Evolutionary conservation across 2,797 vertebrate genomes (phyloP), one percentile per base, ranked within the genome.

Genomic region (Mormyrus hasselquistii): DNA sequence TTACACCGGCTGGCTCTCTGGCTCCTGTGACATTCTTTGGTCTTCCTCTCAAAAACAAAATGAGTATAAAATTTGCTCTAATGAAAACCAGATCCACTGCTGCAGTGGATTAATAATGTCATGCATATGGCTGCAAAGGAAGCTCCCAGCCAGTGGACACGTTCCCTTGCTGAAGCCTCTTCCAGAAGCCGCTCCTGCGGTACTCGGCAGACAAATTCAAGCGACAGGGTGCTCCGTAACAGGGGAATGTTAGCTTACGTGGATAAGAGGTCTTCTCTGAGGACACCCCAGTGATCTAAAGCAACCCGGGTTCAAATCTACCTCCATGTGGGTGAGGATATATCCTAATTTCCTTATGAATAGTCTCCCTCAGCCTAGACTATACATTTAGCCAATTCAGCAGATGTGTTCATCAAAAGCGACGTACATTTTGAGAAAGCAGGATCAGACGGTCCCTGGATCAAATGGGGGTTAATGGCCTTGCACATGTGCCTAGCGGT

Each of bases 81-180:
- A 90, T 88, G 86, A 82, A 76, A 86, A 76, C 88, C 89, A 88
- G 90, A 91, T 83, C 88, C 53, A 83, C 89, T 79, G 86, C 19
- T 50, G 41, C 16, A n/a, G 86, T 65, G 86, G 57, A 65, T 86
- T 91, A 92, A 87, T 89, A 88, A 90, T 86, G 25, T 87, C 16
- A 62, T 65, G 53, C 90, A 90, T 79, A 90, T 89, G 91, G 89
- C 62, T 79, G 73, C 8, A 69, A 89, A 85, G 90, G 88, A 83
- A 49, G 73, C 65, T 82, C 89, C 89, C 88, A 90, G 84, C 83
- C 90, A 89, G 86, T 79, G 91, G 89, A 88, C 86, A 88, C 89
- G 88, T 76, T 49, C 52, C 79, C 49, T 55, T 88, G n/a, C 29
- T 83, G 49, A 41, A 87, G 89, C 55, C 38, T 47, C 38, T 76